Evolutionary conservation across 2,888 invertebrate species (phyloP).

Genomic region (Drosophila neotestacea): DNA sequence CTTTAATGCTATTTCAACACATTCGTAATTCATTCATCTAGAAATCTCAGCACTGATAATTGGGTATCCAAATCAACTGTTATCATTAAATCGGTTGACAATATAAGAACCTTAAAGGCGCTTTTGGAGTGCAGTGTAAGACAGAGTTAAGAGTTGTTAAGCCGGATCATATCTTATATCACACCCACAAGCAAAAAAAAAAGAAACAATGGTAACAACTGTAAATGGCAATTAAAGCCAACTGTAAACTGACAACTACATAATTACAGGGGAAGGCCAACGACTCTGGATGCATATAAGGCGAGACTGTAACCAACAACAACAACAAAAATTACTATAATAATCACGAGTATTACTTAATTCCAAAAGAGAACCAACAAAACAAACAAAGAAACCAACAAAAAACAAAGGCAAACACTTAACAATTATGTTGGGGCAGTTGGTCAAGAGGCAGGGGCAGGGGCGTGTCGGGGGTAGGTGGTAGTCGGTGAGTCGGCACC

Average conservation of each 20-base stretch:
- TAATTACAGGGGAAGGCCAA: constrained; percentile 56
- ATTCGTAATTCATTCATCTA: background rate
- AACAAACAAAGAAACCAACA: constrained; percentile 4
- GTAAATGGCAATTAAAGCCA: constrained; percentile 59
- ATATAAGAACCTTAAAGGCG: constrained; percentile 25
- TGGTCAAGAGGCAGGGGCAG: constrained; percentile 2
- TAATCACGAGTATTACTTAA: constrained; percentile 64
- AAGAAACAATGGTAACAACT: constrained; percentile 31
- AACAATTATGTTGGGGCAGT: constrained; percentile 11
- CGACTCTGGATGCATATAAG: constrained; percentile 32
- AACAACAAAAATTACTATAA: constrained; percentile 29
- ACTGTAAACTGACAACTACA: constrained; percentile 50
- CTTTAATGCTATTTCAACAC: constrained; percentile 19
- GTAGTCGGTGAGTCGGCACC: constrained; percentile 8
- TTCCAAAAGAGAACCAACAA: constrained; percentile 34
- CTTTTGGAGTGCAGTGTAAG: background rate
- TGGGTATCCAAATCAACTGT: constrained; percentile 15
- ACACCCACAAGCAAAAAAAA: constrained; percentile 48
- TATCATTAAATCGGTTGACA: constrained; percentile 38
- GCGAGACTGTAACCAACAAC: constrained; percentile 9
- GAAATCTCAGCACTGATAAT: constrained; percentile 21
- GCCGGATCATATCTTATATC: constrained; percentile 20
- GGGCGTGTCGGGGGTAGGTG: background rate
- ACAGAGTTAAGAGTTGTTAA: constrained; percentile 17
- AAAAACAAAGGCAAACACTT: constrained; percentile 24